Evolutionary conservation across 2,888 invertebrate genomes (phyloP), one percentile per base, ranked within the genome.

Genomic region (Ectemnius continuus): DNA sequence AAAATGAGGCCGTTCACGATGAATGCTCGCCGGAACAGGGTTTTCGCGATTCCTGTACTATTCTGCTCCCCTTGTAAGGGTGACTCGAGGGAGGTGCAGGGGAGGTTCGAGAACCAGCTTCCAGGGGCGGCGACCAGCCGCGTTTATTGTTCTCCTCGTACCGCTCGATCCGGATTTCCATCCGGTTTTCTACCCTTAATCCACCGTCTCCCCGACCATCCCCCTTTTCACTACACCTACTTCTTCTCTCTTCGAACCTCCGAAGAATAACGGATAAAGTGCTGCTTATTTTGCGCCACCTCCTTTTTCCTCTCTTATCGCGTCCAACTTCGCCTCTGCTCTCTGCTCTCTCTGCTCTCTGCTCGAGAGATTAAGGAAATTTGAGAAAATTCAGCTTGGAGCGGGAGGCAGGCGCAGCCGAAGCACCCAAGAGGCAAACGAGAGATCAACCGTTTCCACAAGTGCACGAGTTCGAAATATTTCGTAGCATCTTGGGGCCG

Each of bases 111-210:
- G 52, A 36, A 11, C 36, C 36, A 36, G 72, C 48, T 59, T 16
- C 36, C 67, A 20, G 28, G 56, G 63, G 62, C 71, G 64, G 52
- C 58, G 64, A 63, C 64, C 71, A 65, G 70, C 61, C 73, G 76
- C 64, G 73, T 79, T 79, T 75, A 82, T 78, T 78, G 80, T 82
- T 68, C 73, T 61, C 78, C 71, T 69, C 66, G 70, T 28, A 26
- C 59, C 52, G 66, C 61, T 67, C 58, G 61, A 61, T 63, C 70
- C 57, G 76, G 75, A 70, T 67, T 70, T 75, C 48, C 70, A 61
- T 58, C 70, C 75, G 74, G 58, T 67, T 74, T 74, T 70, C 71
- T 61, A 66, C 70, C 66, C 63, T 65, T 61, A 48, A 65, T 23
- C 56, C 61, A 36, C 61, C 64, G 3, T 23, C 2, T 20, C 2